Base-by-base conservation (phyloP, 2,113 vertebrate species). In the Dinomys branickii region DNA sequence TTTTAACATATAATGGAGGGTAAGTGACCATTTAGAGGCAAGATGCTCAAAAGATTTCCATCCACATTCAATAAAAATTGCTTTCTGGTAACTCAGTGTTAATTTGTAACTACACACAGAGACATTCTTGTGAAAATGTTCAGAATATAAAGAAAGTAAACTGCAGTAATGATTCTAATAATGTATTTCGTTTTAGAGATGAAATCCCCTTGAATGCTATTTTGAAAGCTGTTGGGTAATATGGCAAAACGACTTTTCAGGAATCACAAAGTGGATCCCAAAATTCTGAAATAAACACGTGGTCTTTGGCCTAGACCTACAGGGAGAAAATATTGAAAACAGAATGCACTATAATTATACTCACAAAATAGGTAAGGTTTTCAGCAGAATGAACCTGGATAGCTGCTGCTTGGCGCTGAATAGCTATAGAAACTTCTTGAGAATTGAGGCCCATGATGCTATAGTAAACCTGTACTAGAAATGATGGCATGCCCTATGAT, bases 361-460 rank as follows among this genome's bases (percentile, higher is more conserved):
- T 95, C 59, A 86, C 44, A 88, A 90, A 92, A 88, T 7, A 94
- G n/a, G 58, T 85, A 82, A 83, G 71, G 47, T 61, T 69, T 38
- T 61, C 52, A 78, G 84, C 12, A 63, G 61, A 54, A 81, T 73
- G 61, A 33, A 58, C 17, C 47, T 78, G n/a, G 28, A 85, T 4
- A 91, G 83, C 52, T 50, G 50, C 59, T 63, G 14, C 71, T 56
- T 11, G 47, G 56, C 50, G 26, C 33, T 90, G 69, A 75, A 78
- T 12, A 35, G 56, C 47, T 71, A 52, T 41, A 73, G n/a, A 86
- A 91, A 80, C 73, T 56, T 88, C 59, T 13, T 33, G 44, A 95
- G 52, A 77, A 47, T 44, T 50, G 65, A 91, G 28, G n/a, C 75
- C 8, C n/a, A 41, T 1, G 26, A 93, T 35, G 10, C 10, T 44